Evolutionary conservation across 2,113 vertebrate genomes (phyloP).

Genomic region (Gallinago media): DNA sequence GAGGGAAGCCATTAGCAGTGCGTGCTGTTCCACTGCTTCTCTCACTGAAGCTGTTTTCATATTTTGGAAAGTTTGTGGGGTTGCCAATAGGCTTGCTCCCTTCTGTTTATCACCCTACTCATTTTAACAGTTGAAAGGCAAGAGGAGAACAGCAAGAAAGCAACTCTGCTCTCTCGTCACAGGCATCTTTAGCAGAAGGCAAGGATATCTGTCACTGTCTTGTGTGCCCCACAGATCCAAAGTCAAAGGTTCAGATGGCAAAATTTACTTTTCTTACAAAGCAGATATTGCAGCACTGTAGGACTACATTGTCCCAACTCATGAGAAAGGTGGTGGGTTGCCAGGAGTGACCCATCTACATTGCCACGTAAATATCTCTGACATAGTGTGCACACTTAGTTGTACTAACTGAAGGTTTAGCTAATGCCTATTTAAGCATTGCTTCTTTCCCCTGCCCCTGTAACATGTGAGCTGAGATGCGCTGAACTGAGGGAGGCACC

Average conservation of each 20-base stretch:
- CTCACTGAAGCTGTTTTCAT: not conserved
- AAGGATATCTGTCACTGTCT: not conserved
- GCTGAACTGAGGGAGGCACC: not conserved
- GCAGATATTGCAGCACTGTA: not conserved
- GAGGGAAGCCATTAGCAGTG: not conserved
- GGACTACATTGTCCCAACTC: accelerated
- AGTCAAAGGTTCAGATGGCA: not conserved
- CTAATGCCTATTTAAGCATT: not conserved
- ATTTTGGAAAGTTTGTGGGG: not conserved
- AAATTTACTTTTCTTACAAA: not conserved
- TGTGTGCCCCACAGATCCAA: not conserved
- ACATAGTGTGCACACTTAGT: not conserved
- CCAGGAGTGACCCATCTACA: not conserved
- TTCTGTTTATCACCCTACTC: not conserved
- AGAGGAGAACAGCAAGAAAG: not conserved
- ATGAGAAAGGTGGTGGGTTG: not conserved
- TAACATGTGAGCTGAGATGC: not conserved
- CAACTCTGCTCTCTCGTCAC: not conserved
- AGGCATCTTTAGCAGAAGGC: not conserved
- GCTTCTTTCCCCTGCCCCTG: not conserved
- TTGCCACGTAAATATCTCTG: not conserved
- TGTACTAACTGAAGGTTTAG: not conserved
- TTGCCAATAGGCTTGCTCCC: not conserved
- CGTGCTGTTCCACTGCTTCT: not conserved
- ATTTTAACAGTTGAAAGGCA: not conserved